These are phyloP conservation scores for Ochropacha duplaris DNA, from an alignment of 2,888 invertebrate genomes.

Conservation along the genomic window DNA sequence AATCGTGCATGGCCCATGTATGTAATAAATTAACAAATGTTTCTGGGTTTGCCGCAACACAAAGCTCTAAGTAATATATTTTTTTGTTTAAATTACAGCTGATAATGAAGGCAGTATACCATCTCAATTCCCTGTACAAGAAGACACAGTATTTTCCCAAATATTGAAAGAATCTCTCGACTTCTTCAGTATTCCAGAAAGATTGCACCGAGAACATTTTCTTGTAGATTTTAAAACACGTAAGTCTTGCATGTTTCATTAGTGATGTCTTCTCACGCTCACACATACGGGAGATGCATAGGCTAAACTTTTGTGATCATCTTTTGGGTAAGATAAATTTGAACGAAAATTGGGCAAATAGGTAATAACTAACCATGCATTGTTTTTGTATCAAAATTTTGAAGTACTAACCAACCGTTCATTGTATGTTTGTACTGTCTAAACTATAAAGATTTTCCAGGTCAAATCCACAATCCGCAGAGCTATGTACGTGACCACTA, in stretches of 20 bases:
- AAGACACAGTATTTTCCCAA: conserved; percentile 97
- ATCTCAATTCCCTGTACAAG: conserved; percentile 98
- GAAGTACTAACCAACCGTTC: too few species aligned
- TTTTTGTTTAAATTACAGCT: conserved; percentile 70
- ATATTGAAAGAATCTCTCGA: conserved; percentile 97
- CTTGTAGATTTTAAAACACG: conserved; percentile 99
- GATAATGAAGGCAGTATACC: conserved; percentile 97
- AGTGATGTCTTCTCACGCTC: too few species aligned
- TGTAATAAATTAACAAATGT: conserved; percentile 18
- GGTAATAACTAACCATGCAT: neutral
- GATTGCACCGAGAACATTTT: conserved; percentile 94
- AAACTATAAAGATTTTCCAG: conserved; percentile 73
- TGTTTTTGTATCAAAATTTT: too few species aligned
- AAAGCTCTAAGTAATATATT: too few species aligned
- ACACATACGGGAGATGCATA: too few species aligned
- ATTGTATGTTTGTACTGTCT: neutral
- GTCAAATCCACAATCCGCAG: conserved; percentile 97
- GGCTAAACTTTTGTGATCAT: too few species aligned
- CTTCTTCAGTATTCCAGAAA: conserved; percentile 98
- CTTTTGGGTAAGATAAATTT: too few species aligned
- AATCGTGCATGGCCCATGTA: conserved; percentile 93
- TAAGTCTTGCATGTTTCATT: conserved; percentile 72
- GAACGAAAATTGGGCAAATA: neutral
- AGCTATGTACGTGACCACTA: conserved; percentile 98
- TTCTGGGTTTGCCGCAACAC: neutral